Evolutionary conservation across 53 echinoderm and acorn worm genomes (phyloP), one percentile per base, ranked within the genome.

Genomic region (Paracentrotus lividus): DNA sequence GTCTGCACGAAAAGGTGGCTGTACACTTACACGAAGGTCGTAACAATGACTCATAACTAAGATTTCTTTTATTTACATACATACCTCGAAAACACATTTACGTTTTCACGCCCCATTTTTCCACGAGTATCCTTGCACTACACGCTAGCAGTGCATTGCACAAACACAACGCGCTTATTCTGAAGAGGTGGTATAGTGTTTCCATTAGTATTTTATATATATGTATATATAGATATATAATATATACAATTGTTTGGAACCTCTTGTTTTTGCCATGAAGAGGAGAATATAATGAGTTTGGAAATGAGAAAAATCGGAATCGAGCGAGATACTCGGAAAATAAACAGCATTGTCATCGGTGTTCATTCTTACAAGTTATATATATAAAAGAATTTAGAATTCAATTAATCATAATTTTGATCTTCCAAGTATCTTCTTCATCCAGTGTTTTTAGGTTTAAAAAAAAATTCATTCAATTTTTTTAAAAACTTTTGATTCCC

Each of bases 51-150:
- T 81, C 81, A 81, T 47, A 47, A 47, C 44, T 44, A 45, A 81
- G 81, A 81, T 81, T 81, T 81, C 47, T 49, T 47, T 81, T 81
- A 81, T 81, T 81, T 81, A 81, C 47, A 43, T 18, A 26, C 81
- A 45, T 81, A 45, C 81, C 81, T 81, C 47, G 9, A 81, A 81
- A 81, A 81, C 81, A 45, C 81, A 81, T 81, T 81, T 81, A 47
- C 81, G 47, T 47, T 81, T 81, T 81, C 47, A 81, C 81, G 27
- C 81, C 44, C 44, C 44, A 10, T 12, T 81, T 44, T 81, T 57
- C 5, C 4, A 26, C 81, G 47, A 81, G 26, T 81, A 81, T 45
- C 44, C 81, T 47, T 43, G 24, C 81, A n/a, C n/a, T 81, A 24
- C 81, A 81, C 47, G 81, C 81, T 45, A 47, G 44, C 45, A 49